These are phyloP conservation scores for Ectemnius lituratus DNA, from an alignment of 2,888 invertebrate species.

Conservation along the genomic window DNA sequence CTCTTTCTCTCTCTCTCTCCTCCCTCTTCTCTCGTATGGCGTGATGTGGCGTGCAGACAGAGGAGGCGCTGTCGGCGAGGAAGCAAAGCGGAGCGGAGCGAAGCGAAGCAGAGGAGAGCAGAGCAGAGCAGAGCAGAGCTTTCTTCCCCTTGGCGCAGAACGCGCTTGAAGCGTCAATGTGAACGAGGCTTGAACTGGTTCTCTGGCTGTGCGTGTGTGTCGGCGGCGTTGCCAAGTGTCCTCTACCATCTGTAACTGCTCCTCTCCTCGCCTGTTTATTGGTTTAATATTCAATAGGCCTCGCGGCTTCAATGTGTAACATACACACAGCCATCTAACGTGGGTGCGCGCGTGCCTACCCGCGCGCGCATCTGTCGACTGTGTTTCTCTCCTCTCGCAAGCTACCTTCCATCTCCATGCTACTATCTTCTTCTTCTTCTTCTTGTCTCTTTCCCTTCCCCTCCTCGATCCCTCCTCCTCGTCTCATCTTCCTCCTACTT, in stretches of 20 bases:
- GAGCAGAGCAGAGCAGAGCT: conserved; percentile 24
- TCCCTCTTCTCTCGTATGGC: conserved; percentile 44
- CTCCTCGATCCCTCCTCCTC: neutral
- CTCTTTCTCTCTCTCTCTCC: conserved; percentile 52
- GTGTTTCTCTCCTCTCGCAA: neutral
- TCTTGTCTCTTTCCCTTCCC: neutral
- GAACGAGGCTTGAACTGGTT: conserved; percentile 63
- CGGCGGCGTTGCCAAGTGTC: conserved; percentile 67
- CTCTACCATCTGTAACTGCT: conserved; percentile 67
- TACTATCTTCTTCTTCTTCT: too few species aligned
- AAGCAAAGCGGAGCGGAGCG: too few species aligned
- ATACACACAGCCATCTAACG: conserved; percentile 4
- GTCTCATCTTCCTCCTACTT: neutral
- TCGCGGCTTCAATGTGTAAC: conserved; percentile 60
- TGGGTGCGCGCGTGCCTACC: neutral
- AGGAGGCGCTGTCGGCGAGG: conserved; percentile 50
- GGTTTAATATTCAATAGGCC: conserved; percentile 70
- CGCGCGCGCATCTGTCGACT: conserved; percentile 11
- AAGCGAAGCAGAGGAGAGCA: too few species aligned
- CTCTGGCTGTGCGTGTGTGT: conserved; percentile 44
- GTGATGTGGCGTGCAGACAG: conserved; percentile 28
- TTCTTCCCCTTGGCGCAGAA: conserved; percentile 58
- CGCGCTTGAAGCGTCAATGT: conserved; percentile 57
- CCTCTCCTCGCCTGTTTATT: conserved; percentile 64
- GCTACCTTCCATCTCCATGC: neutral